phyloP scores from a whole-genome alignment of 2,113 vertebrate species.

The Oxygymnocypris stewartii region DNA sequence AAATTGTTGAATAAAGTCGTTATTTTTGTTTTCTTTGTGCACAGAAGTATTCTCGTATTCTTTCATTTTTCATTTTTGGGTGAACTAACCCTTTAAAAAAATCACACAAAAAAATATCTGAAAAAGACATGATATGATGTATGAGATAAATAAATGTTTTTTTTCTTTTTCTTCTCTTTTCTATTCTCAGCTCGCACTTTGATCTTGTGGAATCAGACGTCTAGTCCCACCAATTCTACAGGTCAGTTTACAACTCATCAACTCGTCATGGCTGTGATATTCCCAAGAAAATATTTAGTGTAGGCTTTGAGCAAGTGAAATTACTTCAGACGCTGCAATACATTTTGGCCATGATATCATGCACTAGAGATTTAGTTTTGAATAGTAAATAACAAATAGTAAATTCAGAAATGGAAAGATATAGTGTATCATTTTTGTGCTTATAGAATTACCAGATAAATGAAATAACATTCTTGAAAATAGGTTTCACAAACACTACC shows the following conservation, averaged over 20 bases:
- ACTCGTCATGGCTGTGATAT: background rate
- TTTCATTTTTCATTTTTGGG: no score
- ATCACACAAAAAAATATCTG: no score
- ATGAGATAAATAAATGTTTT: background rate
- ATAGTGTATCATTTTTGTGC: background rate
- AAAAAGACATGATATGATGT: background rate
- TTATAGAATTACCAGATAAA: background rate
- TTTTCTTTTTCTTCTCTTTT: background rate
- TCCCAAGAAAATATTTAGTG: background rate
- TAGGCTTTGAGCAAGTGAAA: slow-evolving; percentile 7
- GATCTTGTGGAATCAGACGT: slow-evolving; percentile 54
- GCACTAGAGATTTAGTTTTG: background rate
- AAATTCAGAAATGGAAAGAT: background rate
- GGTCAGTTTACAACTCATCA: slow-evolving; percentile 24
- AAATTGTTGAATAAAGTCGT: no score
- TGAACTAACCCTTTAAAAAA: no score
- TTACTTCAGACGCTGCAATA: background rate
- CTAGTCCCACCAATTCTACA: slow-evolving; percentile 49
- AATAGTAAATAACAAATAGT: background rate
- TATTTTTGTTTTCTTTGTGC: no score
- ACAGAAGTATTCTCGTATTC: no score
- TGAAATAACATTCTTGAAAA: background rate
- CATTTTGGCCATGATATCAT: background rate
- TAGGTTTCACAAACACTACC: background rate
- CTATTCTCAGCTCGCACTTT: slow-evolving; percentile 50